Evolutionary conservation across 2,113 vertebrate species (phyloP).

Genomic region (Tychaedon coryphoeus): DNA sequence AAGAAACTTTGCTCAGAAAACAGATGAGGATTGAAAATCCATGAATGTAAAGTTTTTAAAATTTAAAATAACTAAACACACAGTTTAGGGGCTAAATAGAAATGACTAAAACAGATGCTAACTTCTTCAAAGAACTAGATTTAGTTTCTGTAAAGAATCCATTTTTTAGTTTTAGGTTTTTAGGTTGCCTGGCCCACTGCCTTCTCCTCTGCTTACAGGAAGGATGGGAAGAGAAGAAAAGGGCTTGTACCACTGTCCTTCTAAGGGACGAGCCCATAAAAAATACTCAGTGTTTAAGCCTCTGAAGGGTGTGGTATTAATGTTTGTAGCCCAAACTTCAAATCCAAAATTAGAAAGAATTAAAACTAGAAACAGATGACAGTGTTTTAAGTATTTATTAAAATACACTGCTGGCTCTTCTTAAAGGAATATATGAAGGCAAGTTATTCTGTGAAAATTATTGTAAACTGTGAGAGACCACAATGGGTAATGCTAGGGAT

Average conservation of each 20-base stretch:
- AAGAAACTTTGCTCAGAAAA: not conserved
- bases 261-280: not conserved
- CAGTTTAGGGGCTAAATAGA: not conserved
- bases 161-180: not conserved
- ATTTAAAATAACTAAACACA: not conserved
- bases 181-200: not conserved
- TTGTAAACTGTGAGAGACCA: not conserved
- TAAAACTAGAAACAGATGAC: constrained; percentile 32
- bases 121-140: not conserved
- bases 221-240: not conserved
- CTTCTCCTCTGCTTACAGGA: not conserved
- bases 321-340: not conserved
- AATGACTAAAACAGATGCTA: not conserved
- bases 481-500: not conserved
- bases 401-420: not conserved
- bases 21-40: not conserved
- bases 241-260: not conserved
- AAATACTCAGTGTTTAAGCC: not conserved
- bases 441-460: not conserved
- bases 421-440: not conserved
- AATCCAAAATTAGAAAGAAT: constrained; percentile 12
- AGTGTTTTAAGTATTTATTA: not conserved
- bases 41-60: not conserved
- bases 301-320: constrained; percentile 5
- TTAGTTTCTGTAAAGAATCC: not conserved